Conservation (phyloP, 2,113 vertebrate genomes). For the Petroica traversi region DNA sequence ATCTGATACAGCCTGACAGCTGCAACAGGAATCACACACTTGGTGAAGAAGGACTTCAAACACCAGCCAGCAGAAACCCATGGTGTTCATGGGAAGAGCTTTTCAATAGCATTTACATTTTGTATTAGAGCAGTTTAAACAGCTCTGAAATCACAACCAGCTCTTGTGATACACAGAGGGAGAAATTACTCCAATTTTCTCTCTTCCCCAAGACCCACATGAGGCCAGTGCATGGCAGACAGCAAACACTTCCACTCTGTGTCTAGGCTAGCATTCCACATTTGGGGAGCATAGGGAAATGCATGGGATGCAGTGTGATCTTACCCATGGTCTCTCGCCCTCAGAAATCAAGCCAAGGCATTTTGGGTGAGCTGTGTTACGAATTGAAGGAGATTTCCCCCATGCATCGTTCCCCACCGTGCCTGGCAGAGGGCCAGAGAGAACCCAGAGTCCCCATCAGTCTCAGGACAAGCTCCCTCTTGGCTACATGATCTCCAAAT, state of each 20-base stretch:
- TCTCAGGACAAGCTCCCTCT: not conserved
- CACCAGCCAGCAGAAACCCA: not conserved
- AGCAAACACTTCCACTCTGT: not conserved
- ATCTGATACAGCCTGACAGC: not conserved
- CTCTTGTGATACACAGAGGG: not conserved
- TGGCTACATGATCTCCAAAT: not conserved
- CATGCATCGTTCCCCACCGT: rapidly evolving
- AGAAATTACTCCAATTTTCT: not conserved
- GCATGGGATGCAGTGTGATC: not conserved
- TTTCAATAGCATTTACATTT: not conserved
- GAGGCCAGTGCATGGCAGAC: not conserved
- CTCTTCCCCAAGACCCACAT: not conserved
- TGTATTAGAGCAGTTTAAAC: not conserved
- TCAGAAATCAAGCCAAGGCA: not conserved
- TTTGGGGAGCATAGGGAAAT: not conserved
- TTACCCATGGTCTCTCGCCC: not conserved
- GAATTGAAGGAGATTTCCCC: not conserved
- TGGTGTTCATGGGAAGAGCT: not conserved
- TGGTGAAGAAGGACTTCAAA: not conserved
- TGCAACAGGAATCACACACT: not conserved
- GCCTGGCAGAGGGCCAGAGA: not conserved
- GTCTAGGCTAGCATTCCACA: not conserved
- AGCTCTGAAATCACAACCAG: not conserved
- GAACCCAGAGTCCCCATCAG: not conserved
- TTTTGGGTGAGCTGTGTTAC: not conserved